Conservation (phyloP, 35 echinoderm and acorn worm species). For the Stichopus chloronotus region DNA sequence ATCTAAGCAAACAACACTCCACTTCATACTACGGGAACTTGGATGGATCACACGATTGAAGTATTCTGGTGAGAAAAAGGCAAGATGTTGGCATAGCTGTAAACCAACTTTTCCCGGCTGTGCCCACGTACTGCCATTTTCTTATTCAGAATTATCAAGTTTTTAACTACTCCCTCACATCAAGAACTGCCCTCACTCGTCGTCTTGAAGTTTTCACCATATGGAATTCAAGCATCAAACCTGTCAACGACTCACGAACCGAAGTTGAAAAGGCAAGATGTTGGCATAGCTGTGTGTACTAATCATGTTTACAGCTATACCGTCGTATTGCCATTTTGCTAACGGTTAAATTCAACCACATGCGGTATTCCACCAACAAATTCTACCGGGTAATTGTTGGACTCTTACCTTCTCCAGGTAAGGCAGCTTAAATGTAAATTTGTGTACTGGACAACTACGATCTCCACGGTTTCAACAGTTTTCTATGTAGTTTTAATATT, state of each 20-base stretch:
- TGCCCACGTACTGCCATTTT: slow-evolving; percentile 55
- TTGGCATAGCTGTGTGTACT: slow-evolving; percentile 49
- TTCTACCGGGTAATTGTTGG: too few relatives aligned
- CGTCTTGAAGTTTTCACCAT: too few relatives aligned
- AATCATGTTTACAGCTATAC: slow-evolving; percentile 15
- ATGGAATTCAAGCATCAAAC: too few relatives aligned
- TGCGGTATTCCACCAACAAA: too few relatives aligned
- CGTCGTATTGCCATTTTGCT: slow-evolving; percentile 62
- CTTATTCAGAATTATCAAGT: background rate
- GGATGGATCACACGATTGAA: background rate
- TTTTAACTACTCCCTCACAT: background rate
- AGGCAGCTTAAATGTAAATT: too few relatives aligned
- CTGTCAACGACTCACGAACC: background rate
- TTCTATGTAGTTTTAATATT: too few relatives aligned
- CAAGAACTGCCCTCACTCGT: background rate
- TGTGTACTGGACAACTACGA: too few relatives aligned
- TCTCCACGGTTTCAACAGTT: too few relatives aligned
- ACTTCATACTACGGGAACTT: background rate
- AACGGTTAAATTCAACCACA: background rate
- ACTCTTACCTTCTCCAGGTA: too few relatives aligned
- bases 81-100: slow-evolving; percentile 66
- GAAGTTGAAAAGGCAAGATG: slow-evolving; percentile 53
- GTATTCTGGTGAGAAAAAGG: slow-evolving; percentile 24
- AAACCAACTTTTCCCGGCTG: slow-evolving; percentile 20
- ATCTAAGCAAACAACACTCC: background rate